phyloP scores from a whole-genome alignment of 2,797 vertebrate species.

The Calcarius lapponicus region DNA sequence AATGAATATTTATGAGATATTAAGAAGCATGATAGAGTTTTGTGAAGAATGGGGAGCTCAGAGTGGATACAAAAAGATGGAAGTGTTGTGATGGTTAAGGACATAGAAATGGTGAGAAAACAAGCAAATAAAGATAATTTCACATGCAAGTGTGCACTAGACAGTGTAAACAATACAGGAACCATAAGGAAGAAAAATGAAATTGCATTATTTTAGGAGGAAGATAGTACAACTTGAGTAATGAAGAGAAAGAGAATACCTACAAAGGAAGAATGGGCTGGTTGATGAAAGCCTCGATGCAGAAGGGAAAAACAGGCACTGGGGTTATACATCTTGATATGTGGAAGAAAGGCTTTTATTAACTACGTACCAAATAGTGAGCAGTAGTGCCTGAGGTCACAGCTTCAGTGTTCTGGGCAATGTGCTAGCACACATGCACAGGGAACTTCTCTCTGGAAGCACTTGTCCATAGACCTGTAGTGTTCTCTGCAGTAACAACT shows the following conservation, averaged over 20 bases:
- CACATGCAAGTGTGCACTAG: neutral
- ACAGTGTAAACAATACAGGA: neutral
- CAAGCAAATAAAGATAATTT: neutral
- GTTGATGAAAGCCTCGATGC: neutral
- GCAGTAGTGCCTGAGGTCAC: neutral
- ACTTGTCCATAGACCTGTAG: fast-evolving
- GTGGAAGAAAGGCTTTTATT: neutral
- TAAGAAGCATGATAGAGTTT: neutral
- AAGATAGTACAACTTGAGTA: neutral
- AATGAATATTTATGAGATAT: neutral
- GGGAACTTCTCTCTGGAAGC: neutral
- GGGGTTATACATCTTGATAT: neutral
- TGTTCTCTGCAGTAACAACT: neutral
- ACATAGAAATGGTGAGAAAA: neutral
- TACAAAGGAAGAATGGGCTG: neutral
- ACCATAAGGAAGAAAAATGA: neutral
- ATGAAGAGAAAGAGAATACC: neutral
- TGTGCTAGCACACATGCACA: neutral
- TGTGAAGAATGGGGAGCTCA: neutral
- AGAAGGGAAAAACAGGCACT: neutral
- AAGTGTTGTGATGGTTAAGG: neutral
- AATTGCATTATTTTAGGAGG: neutral
- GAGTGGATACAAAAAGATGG: neutral
- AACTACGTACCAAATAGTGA: neutral
- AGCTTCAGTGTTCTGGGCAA: neutral